Base-by-base conservation (phyloP, 2,797 vertebrate genomes). In the Mus caroli region DNA sequence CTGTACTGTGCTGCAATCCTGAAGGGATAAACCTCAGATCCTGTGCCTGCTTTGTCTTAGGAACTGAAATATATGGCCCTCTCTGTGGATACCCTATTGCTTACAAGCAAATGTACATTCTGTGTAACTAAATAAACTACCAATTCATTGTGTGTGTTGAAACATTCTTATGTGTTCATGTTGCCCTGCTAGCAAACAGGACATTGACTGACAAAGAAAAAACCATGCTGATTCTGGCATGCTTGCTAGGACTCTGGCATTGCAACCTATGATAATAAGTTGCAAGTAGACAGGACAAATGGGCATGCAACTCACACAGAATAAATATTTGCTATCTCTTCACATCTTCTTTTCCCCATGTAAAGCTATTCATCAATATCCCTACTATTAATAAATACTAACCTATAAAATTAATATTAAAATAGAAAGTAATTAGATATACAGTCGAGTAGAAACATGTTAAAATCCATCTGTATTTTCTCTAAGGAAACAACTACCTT, bases 401-500 rank as follows among this genome's bases (percentile, higher is more conserved):
- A 96, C 62, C 24, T 73, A 77, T 76, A 76, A 34, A 95, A 83
- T 94, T 73, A 94, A 90, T 89, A 91, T 93, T 90, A 90, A 90
- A 85, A 64, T 69, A 88, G 37, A 88, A 79, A 88, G 31, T 85
- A 7, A 75, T 94, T 87, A 94, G 34, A 67, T 73, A 94, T 78
- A 15, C 43, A 88, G 80, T 90, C 20, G 90, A 90, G 54, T 26
- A 97, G 40, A 95, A 88, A 91, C 37, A 92, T 2, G 6, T 92
- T 95, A 87, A 64, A 91, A 82, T 60, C 14, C 24, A 84, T 90
- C 46, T 28, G 60, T 14, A 46, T 88, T 92, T 83, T 75, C 78
- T 92, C 84, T 92, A 80, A 96, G 58, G 58, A 94, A 91, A 91
- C 79, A 88, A 92, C 67, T 85, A 80, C 11, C 11, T 95, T 87